Evolutionary conservation across 2,113 vertebrate species (phyloP), one percentile per base, ranked within the genome.

Genomic region (Ramphastos sulfuratus): DNA sequence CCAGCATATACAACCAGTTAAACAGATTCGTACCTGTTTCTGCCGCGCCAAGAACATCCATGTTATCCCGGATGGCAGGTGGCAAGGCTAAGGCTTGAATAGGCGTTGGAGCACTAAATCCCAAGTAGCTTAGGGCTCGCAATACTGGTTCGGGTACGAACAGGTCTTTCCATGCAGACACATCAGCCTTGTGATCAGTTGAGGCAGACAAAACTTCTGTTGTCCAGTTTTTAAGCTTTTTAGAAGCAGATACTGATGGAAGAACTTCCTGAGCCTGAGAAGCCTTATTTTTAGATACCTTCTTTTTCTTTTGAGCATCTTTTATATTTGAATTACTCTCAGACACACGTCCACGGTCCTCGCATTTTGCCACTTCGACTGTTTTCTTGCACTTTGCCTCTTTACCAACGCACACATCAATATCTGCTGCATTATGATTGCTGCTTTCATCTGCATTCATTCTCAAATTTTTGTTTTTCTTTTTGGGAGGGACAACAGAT

Each of bases 21-120:
- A 69, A 54, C 9, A 60, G 48, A 92, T 35, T 27, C 80, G 95
- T 97, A 99, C 99, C 99, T 75, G 99, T 99, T 97, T 99, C 99
- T 33, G 99, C 99, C 60, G 99, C 99, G 28, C 99, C 99, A 54
- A 99, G 97, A 72, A 99, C 94, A 88, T 99, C 99, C 97, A 99
- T 97, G 5, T 94, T 98, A 94, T 99, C 99, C 92, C 99, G 97
- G 94, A 99, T 99, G 15, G 99, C 99, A 55, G 99, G 96, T 33
- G 99, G 98, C 86, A 99, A 94, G 24, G 98, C 94, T 69, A 99
- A 97, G 46, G 98, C 98, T 95, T 99, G 99, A 92, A 99, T 99
- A 6, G 99, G 98, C 17, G 99, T 99, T 2, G 99, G 99, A 55
- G 98, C 97, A 74, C 97, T 97, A 93, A 99, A 99, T 4, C 99